These are phyloP conservation scores for Amblyopsis hoosieri DNA, from an alignment of 2,797 vertebrate genomes.

Conservation along the genomic window DNA sequence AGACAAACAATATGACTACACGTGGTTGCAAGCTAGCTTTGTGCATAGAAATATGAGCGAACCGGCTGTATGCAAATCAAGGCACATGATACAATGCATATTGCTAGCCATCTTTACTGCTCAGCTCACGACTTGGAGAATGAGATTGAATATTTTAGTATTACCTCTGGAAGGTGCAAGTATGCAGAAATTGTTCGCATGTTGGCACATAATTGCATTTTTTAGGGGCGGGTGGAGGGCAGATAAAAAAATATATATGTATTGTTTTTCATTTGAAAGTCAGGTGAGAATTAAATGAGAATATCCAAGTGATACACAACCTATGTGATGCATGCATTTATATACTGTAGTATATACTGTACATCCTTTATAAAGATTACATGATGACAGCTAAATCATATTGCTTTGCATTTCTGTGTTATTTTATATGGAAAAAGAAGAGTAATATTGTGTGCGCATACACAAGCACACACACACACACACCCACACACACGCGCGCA, in stretches of 20 bases:
- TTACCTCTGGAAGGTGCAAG: slow-evolving; percentile 1
- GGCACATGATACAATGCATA: slow-evolving; percentile 3
- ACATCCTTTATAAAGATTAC: slow-evolving; percentile 4
- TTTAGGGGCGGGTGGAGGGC: not conserved
- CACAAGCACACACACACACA: slow-evolving; percentile 11
- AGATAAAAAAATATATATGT: slow-evolving; percentile 4
- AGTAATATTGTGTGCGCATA: not conserved
- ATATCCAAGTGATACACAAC: slow-evolving; percentile 3
- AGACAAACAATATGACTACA: not conserved
- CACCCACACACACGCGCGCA: slow-evolving; percentile 5
- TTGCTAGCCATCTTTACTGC: not conserved
- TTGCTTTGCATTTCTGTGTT: not conserved
- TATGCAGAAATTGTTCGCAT: not conserved
- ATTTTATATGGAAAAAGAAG: not conserved
- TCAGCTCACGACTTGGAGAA: not conserved
- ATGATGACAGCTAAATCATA: slow-evolving; percentile 2
- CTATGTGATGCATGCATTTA: not conserved
- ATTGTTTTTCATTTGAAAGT: not conserved
- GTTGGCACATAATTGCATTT: slow-evolving; percentile 11
- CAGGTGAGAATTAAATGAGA: slow-evolving; percentile 5
- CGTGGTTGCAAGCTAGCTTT: not conserved
- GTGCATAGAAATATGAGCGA: not conserved
- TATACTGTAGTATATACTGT: not conserved
- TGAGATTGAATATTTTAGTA: not conserved
- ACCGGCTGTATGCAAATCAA: slow-evolving; percentile 19